Base-by-base conservation (phyloP, 2,888 invertebrate species). In the Salticus scenicus region DNA sequence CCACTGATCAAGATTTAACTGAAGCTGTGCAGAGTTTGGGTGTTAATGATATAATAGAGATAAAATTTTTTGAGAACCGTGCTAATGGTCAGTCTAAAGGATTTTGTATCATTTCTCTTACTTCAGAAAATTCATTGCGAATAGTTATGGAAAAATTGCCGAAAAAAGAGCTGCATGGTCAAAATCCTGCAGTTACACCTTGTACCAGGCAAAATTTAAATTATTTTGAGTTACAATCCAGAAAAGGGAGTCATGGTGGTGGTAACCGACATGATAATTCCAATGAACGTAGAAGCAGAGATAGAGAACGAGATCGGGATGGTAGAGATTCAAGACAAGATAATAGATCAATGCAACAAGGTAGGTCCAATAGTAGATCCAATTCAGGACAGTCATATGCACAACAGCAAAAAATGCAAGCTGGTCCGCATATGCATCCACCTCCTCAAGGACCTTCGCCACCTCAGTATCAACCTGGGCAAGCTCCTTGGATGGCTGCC, bases 41-140 rank as follows among this genome's bases (percentile, higher is more conserved):
- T 70, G 96, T 98, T 7, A 94, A 93, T 79, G 99, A 99, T 92
- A 95, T 99, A 90, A 94, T 98, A 90, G 99, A 99, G 91, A 98
- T 99, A 47, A 99, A 99, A 92, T 99, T 99, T 92, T 98, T 98
- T 92, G 99, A 99, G 92, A 99, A 99, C 93, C 94, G 99, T 90
- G 96, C 98, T 42, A 99, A 99, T 93, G 99, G 99, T 31, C 98
- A 98, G 92, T 98, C 98, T 0, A 99, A 99, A 93, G 98, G 99
- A 92, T 99, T 98, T 92, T 99, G 98, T 91, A 96, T 98, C 72
- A 95, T 99, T 89, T 96, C 97, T 0, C 93, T 99, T 88, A 97
- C 96, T 20, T 98, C 98, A 0, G 98, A 99, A 90, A 93, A 94
- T 88, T 98, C 98, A 89, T 94, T 97, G 92, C 93, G 97, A 80